phyloP scores from a whole-genome alignment of 2,888 invertebrate species.

The Tenthredo notha region DNA sequence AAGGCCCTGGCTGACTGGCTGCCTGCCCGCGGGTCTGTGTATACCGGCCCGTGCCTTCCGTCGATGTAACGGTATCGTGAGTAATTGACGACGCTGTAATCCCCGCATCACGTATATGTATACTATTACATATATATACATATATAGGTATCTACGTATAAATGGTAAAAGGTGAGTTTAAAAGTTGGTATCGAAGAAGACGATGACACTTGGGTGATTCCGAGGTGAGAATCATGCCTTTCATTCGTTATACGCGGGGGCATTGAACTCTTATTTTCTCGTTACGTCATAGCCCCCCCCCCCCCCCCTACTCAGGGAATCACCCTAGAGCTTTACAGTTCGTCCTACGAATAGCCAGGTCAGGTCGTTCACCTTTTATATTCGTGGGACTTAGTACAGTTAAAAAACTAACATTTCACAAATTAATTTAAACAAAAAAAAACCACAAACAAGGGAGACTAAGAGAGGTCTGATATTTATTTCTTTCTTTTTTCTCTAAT shows the following conservation, averaged over 20 bases:
- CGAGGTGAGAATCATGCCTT: constrained; percentile 7
- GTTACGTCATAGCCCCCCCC: constrained; percentile 11
- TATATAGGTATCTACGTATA: neutral
- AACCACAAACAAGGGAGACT: neutral
- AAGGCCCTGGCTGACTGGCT: constrained; percentile 5
- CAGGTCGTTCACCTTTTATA: constrained; percentile 3
- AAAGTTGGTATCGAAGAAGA: neutral
- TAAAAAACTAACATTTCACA: neutral
- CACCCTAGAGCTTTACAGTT: constrained; percentile 30
- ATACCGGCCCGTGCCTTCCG: neutral
- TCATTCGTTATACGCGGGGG: neutral
- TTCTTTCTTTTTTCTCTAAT: neutral
- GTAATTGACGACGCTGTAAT: constrained; percentile 66
- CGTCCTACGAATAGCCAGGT: neutral
- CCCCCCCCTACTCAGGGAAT: neutral
- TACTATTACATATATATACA: neutral
- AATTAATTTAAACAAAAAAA: neutral
- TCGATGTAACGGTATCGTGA: constrained; percentile 71
- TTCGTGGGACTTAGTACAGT: neutral
- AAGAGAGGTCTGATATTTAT: neutral
- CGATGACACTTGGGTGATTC: constrained; percentile 9
- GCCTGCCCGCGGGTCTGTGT: neutral
- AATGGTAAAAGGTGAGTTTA: neutral
- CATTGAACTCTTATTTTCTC: neutral
- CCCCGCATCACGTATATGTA: neutral